Evolutionary conservation across 2,113 vertebrate species (phyloP).

Genomic region (Cololabis saira): DNA sequence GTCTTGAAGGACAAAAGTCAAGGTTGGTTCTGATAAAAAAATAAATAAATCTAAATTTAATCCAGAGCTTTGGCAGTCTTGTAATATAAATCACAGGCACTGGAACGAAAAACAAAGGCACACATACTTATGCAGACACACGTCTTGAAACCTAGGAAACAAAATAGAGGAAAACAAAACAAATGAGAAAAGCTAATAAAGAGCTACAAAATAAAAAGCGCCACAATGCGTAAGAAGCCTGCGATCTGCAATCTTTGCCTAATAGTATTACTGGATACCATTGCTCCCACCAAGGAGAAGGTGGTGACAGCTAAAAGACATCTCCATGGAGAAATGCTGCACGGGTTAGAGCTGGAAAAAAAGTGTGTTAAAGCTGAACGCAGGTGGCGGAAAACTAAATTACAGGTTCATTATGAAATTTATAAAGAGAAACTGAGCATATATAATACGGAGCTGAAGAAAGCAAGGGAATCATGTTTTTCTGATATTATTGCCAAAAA

Average conservation of each 20-base stretch:
- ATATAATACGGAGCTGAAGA: too few species aligned
- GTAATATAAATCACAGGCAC: conserved; percentile 49
- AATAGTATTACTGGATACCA: too few species aligned
- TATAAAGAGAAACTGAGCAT: too few species aligned
- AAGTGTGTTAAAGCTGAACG: too few species aligned
- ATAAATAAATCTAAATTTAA: conserved; percentile 58
- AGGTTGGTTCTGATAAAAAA: conserved; percentile 34
- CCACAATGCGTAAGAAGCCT: neutral
- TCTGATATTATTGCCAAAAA: too few species aligned
- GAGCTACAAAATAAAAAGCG: conserved; percentile 15
- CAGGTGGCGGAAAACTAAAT: too few species aligned
- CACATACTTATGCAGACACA: neutral
- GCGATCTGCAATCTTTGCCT: neutral
- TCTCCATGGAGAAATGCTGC: too few species aligned
- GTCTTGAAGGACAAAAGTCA: conserved; percentile 16
- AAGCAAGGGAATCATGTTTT: too few species aligned
- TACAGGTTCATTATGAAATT: too few species aligned
- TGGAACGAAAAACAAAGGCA: conserved; percentile 36
- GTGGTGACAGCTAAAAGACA: too few species aligned
- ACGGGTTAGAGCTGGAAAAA: too few species aligned
- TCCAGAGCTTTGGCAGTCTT: conserved; percentile 62
- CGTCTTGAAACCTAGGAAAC: conserved; percentile 67
- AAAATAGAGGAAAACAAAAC: conserved; percentile 68
- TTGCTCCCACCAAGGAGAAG: too few species aligned
- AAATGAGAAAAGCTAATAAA: conserved; percentile 40